Evolutionary conservation across 1,140 invertebrate genomes (phyloP), one percentile per base, ranked within the genome.

Genomic region (Dufourea novaeangliae): DNA sequence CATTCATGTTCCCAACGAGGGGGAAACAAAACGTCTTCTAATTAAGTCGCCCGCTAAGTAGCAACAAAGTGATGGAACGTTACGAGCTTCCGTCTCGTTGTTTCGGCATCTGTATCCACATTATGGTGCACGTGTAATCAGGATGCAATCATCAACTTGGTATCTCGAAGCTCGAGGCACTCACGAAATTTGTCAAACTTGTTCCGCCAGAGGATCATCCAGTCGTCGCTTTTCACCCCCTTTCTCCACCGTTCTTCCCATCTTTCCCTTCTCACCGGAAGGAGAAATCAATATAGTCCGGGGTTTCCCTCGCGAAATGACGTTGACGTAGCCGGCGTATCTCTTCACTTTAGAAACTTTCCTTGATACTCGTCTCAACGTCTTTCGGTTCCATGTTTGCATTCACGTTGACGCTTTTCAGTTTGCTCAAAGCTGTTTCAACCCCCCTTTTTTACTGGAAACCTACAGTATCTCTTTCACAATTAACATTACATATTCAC

Each of bases 381-480:
- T 50, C 46, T 50, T 50, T n/a, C 46, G 46, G n/a, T n/a, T 50
- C 46, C 46, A n/a, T n/a, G 20, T 50, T n/a, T n/a, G 46, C 20
- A 50, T 50, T 50, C 46, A 50, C 46, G 46, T n/a, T 46, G 46
- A 50, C 46, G 46, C 46, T 50, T 50, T 50, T 50, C 46, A 50
- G 20, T 50, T 50, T 50, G 46, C 46, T 50, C 46, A 50, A 50
- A 50, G 46, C 46, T n/a, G 46, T 50, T 17, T n/a, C 46, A 3
- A 37, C 8, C 34, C 34, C 34, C 34, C 34, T 44, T 50, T 50
- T n/a, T 7, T 0, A 6, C 20, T 17, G 8, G 20, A 20, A 46
- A 14, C 46, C 20, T 8, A 7, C 20, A n/a, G 46, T 17, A 50
- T 50, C 20, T 8, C 46, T 50, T 17, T 50, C n/a, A 50, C 46